Base-by-base conservation (phyloP, 2,888 invertebrate genomes). In the Apamea crenata region DNA sequence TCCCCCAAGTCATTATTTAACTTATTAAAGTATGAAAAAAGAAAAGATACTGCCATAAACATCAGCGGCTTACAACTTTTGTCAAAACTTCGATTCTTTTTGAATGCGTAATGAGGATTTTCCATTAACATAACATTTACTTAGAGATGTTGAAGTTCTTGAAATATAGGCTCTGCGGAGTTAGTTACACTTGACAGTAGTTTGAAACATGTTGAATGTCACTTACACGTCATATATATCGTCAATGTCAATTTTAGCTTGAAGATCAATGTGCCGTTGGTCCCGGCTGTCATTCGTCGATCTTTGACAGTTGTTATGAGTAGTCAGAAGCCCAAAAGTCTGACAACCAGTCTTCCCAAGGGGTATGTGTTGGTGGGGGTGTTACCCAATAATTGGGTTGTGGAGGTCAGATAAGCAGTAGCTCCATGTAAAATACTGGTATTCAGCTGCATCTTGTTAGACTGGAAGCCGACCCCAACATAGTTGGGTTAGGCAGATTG, bases 91-190 rank as follows among this genome's bases (percentile, higher is more conserved):
- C 50, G 69, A 71, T 80, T 36, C 63, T 69, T 82, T 79, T 74
- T 65, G 82, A 82, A 82, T 84, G 32, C 40, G 75, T 79, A 74
- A 85, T 76, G 67, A 76, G 66, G 16, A 65, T 68, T 50, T 75
- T 85, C 75, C 74, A 78, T 85, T 82, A 82, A 18, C 78, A 63
- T 84, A 75, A 75, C 66, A 81, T 81, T 84, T 59, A 50, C 47
- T 59, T 65, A 63, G 50, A 65, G 18, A 70, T n/a, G 56, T 66
- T 67, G 32, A 36, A 53, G 47, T 73, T 70, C 16, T 29, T 50
- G 16, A 50, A 21, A 67, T 3, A 40, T 47, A 56, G 44, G n/a
- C 3, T 66, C 1, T 32, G 5, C 4, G 36, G 4, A 56, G 56
- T 47, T 2, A n/a, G 8, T 16, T 29, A 44, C 12, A 50, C 36